phyloP scores from a whole-genome alignment of 1,140 invertebrate genomes.

The Psix sp. region DNA sequence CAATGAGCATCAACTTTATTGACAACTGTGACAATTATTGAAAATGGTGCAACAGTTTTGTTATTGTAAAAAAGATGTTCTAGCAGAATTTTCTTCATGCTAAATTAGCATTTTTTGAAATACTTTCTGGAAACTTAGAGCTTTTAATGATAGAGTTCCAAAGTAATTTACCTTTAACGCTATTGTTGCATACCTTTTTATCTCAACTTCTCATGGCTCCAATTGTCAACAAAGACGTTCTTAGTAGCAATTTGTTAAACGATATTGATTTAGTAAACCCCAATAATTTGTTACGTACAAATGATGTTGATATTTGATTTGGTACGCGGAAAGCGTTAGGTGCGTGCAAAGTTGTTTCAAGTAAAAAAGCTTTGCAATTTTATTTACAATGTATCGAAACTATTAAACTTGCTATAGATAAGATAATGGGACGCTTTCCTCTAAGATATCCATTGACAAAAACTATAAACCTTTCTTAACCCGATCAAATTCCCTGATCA shows the following conservation, averaged over 20 bases:
- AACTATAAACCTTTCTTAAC: no score
- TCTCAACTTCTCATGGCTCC: slow-evolving; percentile 15
- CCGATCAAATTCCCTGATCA: no score
- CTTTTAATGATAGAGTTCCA: slow-evolving; percentile 39
- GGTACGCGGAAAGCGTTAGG: slow-evolving; percentile 7
- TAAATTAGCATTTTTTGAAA: slow-evolving; percentile 30
- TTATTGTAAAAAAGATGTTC: slow-evolving; percentile 2
- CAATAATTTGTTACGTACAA: slow-evolving; percentile 10
- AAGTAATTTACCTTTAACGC: slow-evolving; percentile 27
- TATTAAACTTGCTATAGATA: slow-evolving; percentile 8
- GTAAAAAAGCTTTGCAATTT: slow-evolving; percentile 14
- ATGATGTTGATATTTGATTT: slow-evolving; percentile 23
- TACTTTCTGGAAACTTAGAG: slow-evolving; percentile 24
- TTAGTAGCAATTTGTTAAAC: slow-evolving; percentile 9
- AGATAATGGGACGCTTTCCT: slow-evolving; percentile 26
- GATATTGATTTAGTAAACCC: slow-evolving; percentile 17
- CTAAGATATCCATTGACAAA: slow-evolving; percentile 20
- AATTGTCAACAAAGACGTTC: slow-evolving; percentile 22
- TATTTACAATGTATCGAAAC: slow-evolving; percentile 10
- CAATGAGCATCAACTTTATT: slow-evolving; percentile 9
- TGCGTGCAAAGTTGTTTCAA: slow-evolving; percentile 5
- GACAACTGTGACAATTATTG: slow-evolving; percentile 3
- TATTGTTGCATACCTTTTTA: slow-evolving; percentile 24
- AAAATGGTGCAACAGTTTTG: slow-evolving; percentile 11
- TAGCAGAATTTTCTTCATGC: slow-evolving; percentile 14